phyloP scores from a whole-genome alignment of 2,113 vertebrate species.

The Ranitomeya imitator region DNA sequence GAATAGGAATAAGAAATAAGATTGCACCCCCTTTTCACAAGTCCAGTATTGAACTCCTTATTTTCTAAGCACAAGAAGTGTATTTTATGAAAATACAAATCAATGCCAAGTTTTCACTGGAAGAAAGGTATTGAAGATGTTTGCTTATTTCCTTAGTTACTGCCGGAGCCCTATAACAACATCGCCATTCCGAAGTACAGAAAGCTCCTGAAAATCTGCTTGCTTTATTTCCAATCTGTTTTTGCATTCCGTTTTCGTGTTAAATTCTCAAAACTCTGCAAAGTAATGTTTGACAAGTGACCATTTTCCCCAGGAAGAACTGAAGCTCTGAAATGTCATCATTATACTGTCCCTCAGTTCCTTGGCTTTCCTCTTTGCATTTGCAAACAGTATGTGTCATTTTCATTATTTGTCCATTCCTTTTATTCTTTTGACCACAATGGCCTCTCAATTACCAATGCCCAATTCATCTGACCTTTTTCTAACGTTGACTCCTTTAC shows the following conservation, averaged over 20 bases:
- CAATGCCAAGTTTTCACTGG: too few relatives aligned
- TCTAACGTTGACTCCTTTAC: conserved; percentile 6
- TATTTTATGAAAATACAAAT: too few relatives aligned
- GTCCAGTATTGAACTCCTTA: too few relatives aligned
- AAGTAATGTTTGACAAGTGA: neutral
- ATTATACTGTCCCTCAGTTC: conserved; percentile 4
- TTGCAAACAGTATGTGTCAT: conserved; percentile 16
- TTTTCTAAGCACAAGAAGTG: too few relatives aligned
- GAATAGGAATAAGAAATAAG: too few relatives aligned
- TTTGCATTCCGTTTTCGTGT: neutral
- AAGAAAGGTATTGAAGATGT: neutral
- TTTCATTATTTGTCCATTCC: conserved; percentile 11
- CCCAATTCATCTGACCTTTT: conserved; percentile 32
- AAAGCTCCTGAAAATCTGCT: neutral
- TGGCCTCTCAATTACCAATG: conserved; percentile 36
- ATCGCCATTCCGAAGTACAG: neutral
- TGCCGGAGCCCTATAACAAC: neutral
- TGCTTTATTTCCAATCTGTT: neutral
- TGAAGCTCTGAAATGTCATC: neutral
- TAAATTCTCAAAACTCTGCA: neutral
- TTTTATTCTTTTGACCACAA: neutral
- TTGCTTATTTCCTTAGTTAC: neutral
- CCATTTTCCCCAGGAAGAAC: neutral
- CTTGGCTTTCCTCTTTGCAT: neutral
- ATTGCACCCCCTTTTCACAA: too few relatives aligned